Conservation (phyloP, 2,113 vertebrate species). For the Sciurus niger region DNA sequence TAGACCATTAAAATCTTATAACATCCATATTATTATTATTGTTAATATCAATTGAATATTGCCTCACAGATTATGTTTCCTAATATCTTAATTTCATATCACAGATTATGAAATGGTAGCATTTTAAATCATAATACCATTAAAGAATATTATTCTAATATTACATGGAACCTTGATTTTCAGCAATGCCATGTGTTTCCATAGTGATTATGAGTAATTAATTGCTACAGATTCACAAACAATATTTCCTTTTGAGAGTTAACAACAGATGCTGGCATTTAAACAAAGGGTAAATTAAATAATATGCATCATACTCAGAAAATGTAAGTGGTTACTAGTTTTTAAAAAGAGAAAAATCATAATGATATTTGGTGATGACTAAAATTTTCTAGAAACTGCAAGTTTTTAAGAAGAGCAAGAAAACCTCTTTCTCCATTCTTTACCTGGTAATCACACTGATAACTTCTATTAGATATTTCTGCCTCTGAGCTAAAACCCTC, state of each 20-base stretch:
- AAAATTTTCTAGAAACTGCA: neutral
- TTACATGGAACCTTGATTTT: slow-evolving; percentile 72
- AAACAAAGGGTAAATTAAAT: slow-evolving; percentile 78
- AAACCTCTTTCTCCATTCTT: neutral
- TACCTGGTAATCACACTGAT: neutral
- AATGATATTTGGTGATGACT: neutral
- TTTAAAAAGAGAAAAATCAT: neutral
- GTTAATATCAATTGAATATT: slow-evolving; percentile 56
- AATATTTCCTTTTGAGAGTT: slow-evolving; percentile 78
- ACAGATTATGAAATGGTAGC: slow-evolving; percentile 7
- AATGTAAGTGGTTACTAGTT: slow-evolving; percentile 63
- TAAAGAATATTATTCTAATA: slow-evolving; percentile 58
- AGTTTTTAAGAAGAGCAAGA: neutral
- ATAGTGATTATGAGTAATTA: slow-evolving; percentile 84
- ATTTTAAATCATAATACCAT: slow-evolving; percentile 34
- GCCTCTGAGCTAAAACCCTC: neutral
- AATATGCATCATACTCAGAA: slow-evolving; percentile 59
- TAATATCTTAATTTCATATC: slow-evolving; percentile 44
- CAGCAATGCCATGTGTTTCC: slow-evolving; percentile 81
- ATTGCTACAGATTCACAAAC: slow-evolving; percentile 79
- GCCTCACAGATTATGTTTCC: slow-evolving; percentile 26
- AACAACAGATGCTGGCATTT: slow-evolving; percentile 75
- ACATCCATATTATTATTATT: slow-evolving; percentile 9
- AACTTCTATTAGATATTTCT: neutral
- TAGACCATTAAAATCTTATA: slow-evolving; percentile 46